Percentiles rank a stretch among this genome's conserved stretches.
phyloP scores from a whole-genome alignment of 2,888 invertebrate genomes.

The Kryphioiulus occultus region DNA sequence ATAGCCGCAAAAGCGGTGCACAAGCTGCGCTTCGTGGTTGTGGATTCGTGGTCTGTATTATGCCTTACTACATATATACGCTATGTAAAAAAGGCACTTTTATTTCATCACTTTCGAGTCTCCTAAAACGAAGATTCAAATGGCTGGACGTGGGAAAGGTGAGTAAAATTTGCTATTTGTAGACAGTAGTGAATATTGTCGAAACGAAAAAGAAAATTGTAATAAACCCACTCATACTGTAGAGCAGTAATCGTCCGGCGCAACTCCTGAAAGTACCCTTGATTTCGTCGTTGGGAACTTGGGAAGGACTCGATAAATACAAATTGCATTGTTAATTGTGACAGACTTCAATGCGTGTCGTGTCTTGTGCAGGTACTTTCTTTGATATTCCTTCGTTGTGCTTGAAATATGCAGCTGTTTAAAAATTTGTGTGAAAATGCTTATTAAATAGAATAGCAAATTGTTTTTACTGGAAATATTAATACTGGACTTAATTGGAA shows the following conservation, averaged over 20 bases:
- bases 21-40: not conserved
- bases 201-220: conserved; percentile 11
- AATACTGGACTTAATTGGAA: no score
- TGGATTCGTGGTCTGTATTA: conserved; percentile 24
- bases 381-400: no score
- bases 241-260: not conserved
- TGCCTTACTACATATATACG: not conserved
- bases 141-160: conserved; percentile 25
- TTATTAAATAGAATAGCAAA: no score
- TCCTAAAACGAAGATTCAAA: conserved; percentile 15
- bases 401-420: no score
- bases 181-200: conserved; percentile 35
- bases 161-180: conserved; percentile 31
- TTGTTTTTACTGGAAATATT: no score
- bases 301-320: no score
- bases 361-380: no score
- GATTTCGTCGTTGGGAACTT: no score
- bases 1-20: not conserved
- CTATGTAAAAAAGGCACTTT: not conserved
- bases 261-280: not conserved
- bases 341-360: no score
- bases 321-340: no score
- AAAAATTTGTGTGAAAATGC: no score
- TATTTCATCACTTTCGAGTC: conserved; percentile 31
- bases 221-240: conserved; percentile 15